Evolutionary conservation across 2,113 vertebrate genomes (phyloP).

Genomic region (Rhizomys pruinosus): DNA sequence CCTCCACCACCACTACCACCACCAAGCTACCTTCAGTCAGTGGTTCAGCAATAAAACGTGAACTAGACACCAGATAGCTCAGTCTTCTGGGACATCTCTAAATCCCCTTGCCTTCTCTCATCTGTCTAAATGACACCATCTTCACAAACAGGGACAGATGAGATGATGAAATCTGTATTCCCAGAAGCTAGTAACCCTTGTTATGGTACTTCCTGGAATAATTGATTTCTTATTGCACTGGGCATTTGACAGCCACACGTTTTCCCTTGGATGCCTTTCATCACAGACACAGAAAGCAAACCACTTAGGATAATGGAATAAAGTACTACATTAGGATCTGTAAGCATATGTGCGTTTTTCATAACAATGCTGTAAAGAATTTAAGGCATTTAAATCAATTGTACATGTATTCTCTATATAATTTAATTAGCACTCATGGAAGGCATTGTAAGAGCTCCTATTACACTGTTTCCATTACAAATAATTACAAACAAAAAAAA

Average conservation of each 20-base stretch:
- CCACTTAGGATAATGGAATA: constrained; percentile 81
- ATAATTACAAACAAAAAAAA: constrained; percentile 73
- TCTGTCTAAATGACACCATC: neutral
- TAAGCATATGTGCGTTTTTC: constrained; percentile 83
- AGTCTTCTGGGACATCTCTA: neutral
- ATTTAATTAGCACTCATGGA: constrained; percentile 83
- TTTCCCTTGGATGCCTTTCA: constrained; percentile 57
- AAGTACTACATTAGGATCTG: constrained; percentile 78
- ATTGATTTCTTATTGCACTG: constrained; percentile 58
- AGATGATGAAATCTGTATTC: constrained; percentile 64
- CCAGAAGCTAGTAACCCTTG: constrained; percentile 36
- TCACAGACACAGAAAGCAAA: constrained; percentile 62
- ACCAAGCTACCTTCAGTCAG: too few relatives aligned
- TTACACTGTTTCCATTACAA: constrained; percentile 79
- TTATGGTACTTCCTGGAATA: constrained; percentile 52
- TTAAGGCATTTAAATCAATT: constrained; percentile 79
- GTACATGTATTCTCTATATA: constrained; percentile 77
- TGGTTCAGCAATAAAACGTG: too few relatives aligned
- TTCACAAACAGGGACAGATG: constrained; percentile 53
- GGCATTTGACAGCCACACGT: constrained; percentile 51
- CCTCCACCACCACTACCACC: too few relatives aligned
- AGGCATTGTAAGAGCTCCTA: constrained; percentile 75
- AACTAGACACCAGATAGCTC: neutral
- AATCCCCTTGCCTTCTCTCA: constrained; percentile 6
- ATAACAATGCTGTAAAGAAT: constrained; percentile 78